Evolutionary conservation across 2,888 invertebrate genomes (phyloP).

Genomic region (Acrobasis suavella): DNA sequence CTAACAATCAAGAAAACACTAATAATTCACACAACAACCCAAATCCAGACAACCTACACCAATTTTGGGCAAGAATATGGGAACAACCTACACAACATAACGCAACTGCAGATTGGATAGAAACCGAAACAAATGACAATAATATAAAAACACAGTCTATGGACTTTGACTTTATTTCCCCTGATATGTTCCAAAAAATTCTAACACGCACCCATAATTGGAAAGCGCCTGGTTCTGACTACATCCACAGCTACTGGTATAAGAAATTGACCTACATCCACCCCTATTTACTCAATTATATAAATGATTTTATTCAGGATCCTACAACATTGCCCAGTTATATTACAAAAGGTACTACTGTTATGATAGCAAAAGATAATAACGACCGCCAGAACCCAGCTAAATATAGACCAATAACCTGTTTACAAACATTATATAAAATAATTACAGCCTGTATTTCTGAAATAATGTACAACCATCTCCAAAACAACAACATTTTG

Average conservation of each 20-base stretch:
- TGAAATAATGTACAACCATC: constrained; percentile 31
- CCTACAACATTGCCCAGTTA: constrained; percentile 24
- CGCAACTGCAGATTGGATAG: constrained; percentile 12
- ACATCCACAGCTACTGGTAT: constrained; percentile 31
- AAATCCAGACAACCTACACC: not conserved
- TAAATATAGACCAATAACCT: constrained; percentile 39
- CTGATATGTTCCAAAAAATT: constrained; percentile 18
- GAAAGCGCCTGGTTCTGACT: constrained; percentile 31
- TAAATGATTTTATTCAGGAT: constrained; percentile 27
- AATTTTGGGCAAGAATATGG: constrained; percentile 25
- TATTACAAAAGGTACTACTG: constrained; percentile 29
- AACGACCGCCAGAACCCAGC: constrained; percentile 28
- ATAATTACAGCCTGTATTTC: constrained; percentile 32
- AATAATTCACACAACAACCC: too few relatives aligned
- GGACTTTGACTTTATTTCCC: constrained; percentile 14
- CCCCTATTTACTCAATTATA: constrained; percentile 9
- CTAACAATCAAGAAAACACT: not conserved
- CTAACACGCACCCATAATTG: constrained; percentile 21
- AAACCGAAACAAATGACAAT: constrained; percentile 4
- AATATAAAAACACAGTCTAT: constrained; percentile 8
- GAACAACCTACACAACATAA: constrained; percentile 23
- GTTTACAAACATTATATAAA: constrained; percentile 38
- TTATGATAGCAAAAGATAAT: constrained; percentile 30
- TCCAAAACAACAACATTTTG: constrained; percentile 30
- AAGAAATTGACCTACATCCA: constrained; percentile 28